phyloP scores from a whole-genome alignment of 2,888 invertebrate genomes.

The Epicampocera succincta region DNA sequence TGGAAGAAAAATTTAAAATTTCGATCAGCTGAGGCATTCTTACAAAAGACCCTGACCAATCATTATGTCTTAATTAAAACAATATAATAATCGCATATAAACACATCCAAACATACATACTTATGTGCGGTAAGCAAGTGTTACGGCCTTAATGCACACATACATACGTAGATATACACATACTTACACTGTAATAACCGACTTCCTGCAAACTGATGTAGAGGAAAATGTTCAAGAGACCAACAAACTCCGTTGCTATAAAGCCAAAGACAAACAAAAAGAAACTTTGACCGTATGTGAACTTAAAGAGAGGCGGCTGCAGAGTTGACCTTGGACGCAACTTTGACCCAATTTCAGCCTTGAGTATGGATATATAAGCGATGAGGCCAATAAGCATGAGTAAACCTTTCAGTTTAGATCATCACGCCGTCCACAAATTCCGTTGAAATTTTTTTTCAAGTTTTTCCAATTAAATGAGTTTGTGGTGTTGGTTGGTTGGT shows the following conservation, averaged over 20 bases:
- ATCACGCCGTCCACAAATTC: conserved; percentile 13
- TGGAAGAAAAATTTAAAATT: too few relatives aligned
- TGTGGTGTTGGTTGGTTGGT: conserved; percentile 10
- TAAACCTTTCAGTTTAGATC: conserved; percentile 84
- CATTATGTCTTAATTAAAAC: too few relatives aligned
- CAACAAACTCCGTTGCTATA: conserved; percentile 91
- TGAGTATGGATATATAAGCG: conserved; percentile 96
- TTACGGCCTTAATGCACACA: neutral
- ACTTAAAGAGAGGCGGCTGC: conserved; percentile 90
- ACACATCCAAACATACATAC: neutral
- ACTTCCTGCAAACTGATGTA: conserved; percentile 85
- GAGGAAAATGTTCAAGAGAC: conserved; percentile 92
- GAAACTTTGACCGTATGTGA: conserved; percentile 94
- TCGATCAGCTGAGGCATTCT: too few relatives aligned
- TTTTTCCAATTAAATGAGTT: conserved; percentile 43
- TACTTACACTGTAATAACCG: conserved; percentile 80
- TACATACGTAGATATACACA: too few relatives aligned
- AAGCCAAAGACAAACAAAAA: conserved; percentile 92
- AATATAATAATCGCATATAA: too few relatives aligned
- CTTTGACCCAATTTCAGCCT: conserved; percentile 94
- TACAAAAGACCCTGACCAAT: too few relatives aligned
- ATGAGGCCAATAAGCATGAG: conserved; percentile 95
- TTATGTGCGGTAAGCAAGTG: neutral
- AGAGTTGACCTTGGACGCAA: conserved; percentile 90
- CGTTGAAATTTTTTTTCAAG: neutral